phyloP scores from a whole-genome alignment of 2,797 vertebrate species.

The Phrynocephalus forsythii region DNA sequence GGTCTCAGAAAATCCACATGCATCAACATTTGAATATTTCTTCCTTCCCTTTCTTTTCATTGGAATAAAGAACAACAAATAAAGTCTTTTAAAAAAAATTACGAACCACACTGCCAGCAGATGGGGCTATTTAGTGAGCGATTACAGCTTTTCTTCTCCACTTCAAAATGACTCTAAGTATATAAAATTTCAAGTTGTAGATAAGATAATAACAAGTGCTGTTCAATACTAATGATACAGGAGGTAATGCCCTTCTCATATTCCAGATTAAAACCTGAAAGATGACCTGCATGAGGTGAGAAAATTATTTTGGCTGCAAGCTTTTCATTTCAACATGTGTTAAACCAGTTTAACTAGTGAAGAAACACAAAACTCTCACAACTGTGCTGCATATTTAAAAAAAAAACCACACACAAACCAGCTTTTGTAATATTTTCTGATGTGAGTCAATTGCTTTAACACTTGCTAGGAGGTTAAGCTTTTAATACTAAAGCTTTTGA shows the following conservation, averaged over 20 bases:
- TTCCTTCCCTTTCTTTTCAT: no score
- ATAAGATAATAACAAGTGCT: background rate
- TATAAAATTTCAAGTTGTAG: background rate
- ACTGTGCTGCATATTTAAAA: background rate
- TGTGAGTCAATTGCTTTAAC: background rate
- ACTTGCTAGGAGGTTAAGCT: background rate
- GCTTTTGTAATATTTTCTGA: background rate
- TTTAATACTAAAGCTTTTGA: background rate
- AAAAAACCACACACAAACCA: background rate
- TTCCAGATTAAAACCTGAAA: background rate
- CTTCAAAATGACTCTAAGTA: background rate
- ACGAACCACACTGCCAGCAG: background rate
- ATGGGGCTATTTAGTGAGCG: slow-evolving; percentile 10
- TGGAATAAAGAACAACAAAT: no score
- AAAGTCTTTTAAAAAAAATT: no score
- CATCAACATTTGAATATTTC: no score
- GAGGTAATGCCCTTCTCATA: background rate
- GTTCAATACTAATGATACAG: background rate
- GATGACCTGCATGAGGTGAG: background rate
- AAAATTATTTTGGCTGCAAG: background rate
- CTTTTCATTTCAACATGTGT: slow-evolving; percentile 8
- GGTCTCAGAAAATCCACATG: background rate
- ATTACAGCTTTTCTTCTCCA: background rate
- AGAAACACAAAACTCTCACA: background rate
- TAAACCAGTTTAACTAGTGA: background rate